phyloP scores from a whole-genome alignment of 1,140 invertebrate species.

The Hycleus cichorii region DNA sequence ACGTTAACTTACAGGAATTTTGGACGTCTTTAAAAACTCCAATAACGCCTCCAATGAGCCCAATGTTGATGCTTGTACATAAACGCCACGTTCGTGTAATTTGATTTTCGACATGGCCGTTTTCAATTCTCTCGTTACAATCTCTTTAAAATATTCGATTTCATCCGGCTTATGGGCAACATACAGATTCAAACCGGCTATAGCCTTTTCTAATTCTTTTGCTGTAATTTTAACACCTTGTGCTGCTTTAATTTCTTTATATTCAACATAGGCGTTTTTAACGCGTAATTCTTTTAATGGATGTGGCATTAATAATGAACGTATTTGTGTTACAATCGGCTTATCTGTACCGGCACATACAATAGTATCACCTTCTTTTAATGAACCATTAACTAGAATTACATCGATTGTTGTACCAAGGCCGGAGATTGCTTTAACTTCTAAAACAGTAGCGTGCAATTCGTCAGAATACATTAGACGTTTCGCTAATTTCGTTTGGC shows the following conservation, averaged over 20 bases:
- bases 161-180: slow-evolving; percentile 92
- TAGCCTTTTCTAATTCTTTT: slow-evolving; percentile 96
- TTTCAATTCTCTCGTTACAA: slow-evolving; percentile 71
- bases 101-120: slow-evolving; percentile 89
- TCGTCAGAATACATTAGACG: slow-evolving; percentile 89
- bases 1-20: slow-evolving; percentile 79
- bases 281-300: slow-evolving; percentile 96
- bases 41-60: slow-evolving; percentile 96
- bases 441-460: slow-evolving; percentile 93
- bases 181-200: slow-evolving; percentile 83
- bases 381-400: slow-evolving; percentile 92
- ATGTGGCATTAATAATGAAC: slow-evolving; percentile 95
- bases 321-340: slow-evolving; percentile 94
- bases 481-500: slow-evolving; percentile 86
- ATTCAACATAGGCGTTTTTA: slow-evolving; percentile 93
- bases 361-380: slow-evolving; percentile 90
- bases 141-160: slow-evolving; percentile 70
- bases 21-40: slow-evolving; percentile 89
- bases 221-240: slow-evolving; percentile 98
- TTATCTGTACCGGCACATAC: slow-evolving; percentile 96
- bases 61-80: slow-evolving; percentile 97
- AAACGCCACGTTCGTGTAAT: slow-evolving; percentile 87
- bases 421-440: slow-evolving; percentile 97
- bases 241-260: slow-evolving; percentile 91
- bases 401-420: slow-evolving; percentile 98